Evolutionary conservation across 2,113 vertebrate species (phyloP).

Genomic region (Gymnorhina tibicen): DNA sequence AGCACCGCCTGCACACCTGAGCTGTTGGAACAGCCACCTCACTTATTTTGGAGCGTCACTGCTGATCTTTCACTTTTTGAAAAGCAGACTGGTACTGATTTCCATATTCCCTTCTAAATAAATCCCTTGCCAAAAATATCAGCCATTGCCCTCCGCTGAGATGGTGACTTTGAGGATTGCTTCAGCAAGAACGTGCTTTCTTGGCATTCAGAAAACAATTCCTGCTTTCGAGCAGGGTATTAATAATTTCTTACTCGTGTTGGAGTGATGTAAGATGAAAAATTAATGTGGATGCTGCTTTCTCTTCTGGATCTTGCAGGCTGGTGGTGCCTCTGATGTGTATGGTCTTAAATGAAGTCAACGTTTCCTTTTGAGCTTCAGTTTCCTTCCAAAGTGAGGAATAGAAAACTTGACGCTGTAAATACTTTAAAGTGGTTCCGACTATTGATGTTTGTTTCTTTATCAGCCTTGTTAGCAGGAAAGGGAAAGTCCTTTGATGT

Average conservation of each 20-base stretch:
- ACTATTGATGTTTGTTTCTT: neutral
- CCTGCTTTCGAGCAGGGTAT: neutral
- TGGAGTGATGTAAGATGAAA: slow-evolving; percentile 40
- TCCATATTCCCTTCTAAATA: neutral
- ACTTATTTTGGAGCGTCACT: neutral
- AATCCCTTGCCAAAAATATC: neutral
- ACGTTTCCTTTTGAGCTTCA: neutral
- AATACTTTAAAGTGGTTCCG: neutral
- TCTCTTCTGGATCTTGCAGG: neutral
- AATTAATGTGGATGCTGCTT: slow-evolving; percentile 12
- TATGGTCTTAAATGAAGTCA: neutral
- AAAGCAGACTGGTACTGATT: neutral
- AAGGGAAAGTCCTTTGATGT: neutral
- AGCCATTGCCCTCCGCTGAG: neutral
- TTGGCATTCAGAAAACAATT: neutral
- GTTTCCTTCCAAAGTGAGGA: neutral
- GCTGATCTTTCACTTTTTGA: neutral
- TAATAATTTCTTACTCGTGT: slow-evolving; percentile 44
- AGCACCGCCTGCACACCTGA: neutral
- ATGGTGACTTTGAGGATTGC: neutral
- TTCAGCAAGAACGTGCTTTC: neutral
- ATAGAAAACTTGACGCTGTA: neutral
- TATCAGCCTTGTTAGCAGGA: neutral
- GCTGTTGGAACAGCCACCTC: neutral
- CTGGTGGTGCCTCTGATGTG: neutral